These are phyloP conservation scores for Sander lucioperca DNA, from an alignment of 2,113 vertebrate species.

Conservation along the genomic window DNA sequence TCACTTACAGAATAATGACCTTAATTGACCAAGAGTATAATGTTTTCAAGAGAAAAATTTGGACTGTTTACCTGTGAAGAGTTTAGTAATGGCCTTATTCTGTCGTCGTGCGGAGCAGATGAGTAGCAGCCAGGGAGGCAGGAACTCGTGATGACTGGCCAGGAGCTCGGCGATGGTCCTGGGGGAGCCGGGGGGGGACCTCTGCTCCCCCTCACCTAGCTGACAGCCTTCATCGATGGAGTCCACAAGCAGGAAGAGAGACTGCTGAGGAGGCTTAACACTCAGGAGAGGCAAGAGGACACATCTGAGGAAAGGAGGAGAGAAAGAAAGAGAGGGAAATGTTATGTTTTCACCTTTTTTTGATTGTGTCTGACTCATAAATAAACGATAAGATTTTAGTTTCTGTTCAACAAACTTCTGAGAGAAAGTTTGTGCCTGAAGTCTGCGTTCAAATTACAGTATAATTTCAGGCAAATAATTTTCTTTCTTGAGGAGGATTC, in stretches of 20 bases:
- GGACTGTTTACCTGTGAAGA: conserved; percentile 91
- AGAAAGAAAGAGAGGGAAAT: not conserved
- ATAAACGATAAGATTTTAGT: not conserved
- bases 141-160: conserved; percentile 94
- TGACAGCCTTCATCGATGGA: conserved; percentile 94
- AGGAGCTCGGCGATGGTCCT: conserved; percentile 95
- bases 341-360: not conserved
- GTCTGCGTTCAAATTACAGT: no score
- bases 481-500: not conserved
- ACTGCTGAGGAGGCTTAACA: conserved; percentile 90
- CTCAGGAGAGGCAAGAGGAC: conserved; percentile 93
- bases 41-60: not conserved
- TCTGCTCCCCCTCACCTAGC: conserved; percentile 87
- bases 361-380: not conserved
- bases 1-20: not conserved
- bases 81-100: conserved; percentile 96
- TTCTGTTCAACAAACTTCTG: not conserved
- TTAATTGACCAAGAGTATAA: not conserved
- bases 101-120: conserved; percentile 95
- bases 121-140: conserved; percentile 96
- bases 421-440: not conserved
- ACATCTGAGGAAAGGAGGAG: conserved; percentile 81
- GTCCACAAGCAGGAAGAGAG: conserved; percentile 93
- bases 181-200: conserved; percentile 84
- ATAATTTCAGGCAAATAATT: not conserved